Percentiles rank a stretch among this genome's conserved stretches.
Conservation (phyloP, 1,140 invertebrate species). For the Drosophila nigromelanica region DNA sequence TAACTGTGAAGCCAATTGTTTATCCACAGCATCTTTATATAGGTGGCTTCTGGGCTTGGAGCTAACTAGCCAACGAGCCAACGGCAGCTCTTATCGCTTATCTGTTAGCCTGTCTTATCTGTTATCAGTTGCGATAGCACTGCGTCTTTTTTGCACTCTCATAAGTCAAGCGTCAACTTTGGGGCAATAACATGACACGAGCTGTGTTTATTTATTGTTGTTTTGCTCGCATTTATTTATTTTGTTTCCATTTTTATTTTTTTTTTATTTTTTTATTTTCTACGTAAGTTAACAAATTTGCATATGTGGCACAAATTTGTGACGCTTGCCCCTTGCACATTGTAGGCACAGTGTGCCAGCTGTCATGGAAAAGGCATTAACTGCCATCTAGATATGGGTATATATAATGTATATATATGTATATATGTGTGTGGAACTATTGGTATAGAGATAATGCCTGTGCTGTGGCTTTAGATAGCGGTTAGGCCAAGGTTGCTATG, state of each 20-base stretch:
- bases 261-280: slow-evolving; percentile 19
- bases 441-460: slow-evolving; percentile 40
- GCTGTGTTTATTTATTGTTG: slow-evolving; percentile 20
- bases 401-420: too few relatives aligned
- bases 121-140: slow-evolving; percentile 51
- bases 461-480: slow-evolving; percentile 34
- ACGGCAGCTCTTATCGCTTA: slow-evolving; percentile 36
- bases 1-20: slow-evolving; percentile 26
- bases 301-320: slow-evolving; percentile 65
- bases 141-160: slow-evolving; percentile 54
- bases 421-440: slow-evolving; percentile 8
- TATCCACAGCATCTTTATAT: slow-evolving; percentile 41
- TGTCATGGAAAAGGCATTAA: slow-evolving; percentile 30
- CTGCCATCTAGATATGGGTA: slow-evolving; percentile 13
- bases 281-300: slow-evolving; percentile 68
- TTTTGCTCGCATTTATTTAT: slow-evolving; percentile 21
- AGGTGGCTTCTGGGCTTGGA: slow-evolving; percentile 23
- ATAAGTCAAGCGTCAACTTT: slow-evolving; percentile 26
- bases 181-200: slow-evolving; percentile 53
- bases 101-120: slow-evolving; percentile 13
- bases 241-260: background rate
- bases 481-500: slow-evolving; percentile 24
- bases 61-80: background rate
- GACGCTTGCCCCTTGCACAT: slow-evolving; percentile 20
- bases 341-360: slow-evolving; percentile 14